Percentiles rank a stretch among this genome's conserved stretches.
These are phyloP conservation scores for Drosophila cracens DNA, from an alignment of 2,888 invertebrate genomes.

Conservation along the genomic window DNA sequence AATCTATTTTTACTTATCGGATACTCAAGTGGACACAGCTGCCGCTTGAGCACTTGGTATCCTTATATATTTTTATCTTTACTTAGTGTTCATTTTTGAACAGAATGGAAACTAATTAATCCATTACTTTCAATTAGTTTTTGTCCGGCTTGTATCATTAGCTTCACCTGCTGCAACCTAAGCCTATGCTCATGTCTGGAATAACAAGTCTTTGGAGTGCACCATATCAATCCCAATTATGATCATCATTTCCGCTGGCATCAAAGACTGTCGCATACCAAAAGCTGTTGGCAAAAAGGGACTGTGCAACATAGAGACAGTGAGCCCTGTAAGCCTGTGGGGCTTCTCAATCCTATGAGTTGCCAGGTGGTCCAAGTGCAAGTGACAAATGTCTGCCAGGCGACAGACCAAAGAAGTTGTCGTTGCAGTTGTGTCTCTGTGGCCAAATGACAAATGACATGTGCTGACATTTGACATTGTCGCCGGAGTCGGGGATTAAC, in stretches of 20 bases:
- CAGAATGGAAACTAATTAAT: not conserved
- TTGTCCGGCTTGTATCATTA: not conserved
- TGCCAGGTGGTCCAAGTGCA: constrained; percentile 57
- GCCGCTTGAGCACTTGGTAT: too few relatives aligned
- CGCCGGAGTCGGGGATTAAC: constrained; percentile 59
- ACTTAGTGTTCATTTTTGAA: too few relatives aligned
- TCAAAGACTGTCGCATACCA: constrained; percentile 10
- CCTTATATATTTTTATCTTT: too few relatives aligned
- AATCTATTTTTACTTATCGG: too few relatives aligned
- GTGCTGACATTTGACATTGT: constrained; percentile 77
- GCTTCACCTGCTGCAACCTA: not conserved
- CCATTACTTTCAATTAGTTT: not conserved
- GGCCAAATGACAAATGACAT: constrained; percentile 69
- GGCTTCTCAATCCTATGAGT: constrained; percentile 17
- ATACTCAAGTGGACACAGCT: too few relatives aligned
- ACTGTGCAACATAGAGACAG: not conserved
- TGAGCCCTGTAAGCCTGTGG: not conserved
- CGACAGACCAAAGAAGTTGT: constrained; percentile 41
- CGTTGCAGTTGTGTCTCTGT: constrained; percentile 1
- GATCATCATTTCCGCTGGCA: constrained; percentile 32
- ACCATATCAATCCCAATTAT: constrained; percentile 46
- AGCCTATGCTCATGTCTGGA: not conserved
- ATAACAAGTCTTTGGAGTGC: constrained; percentile 1
- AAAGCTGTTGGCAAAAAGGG: not conserved
- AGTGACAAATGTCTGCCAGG: constrained; percentile 68